phyloP scores from a whole-genome alignment of 2,797 vertebrate species.

The Hydrophis major region DNA sequence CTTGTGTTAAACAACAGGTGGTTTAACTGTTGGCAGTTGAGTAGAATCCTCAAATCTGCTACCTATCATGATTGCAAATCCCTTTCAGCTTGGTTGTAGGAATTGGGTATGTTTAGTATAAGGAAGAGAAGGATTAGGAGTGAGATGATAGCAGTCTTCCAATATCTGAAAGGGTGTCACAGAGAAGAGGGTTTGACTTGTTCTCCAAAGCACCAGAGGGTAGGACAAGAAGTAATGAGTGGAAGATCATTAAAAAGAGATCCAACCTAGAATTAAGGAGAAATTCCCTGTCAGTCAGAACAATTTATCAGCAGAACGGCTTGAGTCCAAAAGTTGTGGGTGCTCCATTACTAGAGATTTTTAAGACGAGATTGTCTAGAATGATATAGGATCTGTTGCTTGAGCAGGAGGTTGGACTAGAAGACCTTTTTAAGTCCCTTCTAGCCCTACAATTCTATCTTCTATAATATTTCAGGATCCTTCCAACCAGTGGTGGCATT shows the following conservation, averaged over 20 bases:
- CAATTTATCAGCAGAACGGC: too few relatives aligned
- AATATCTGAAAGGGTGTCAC: too few relatives aligned
- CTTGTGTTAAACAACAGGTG: background rate
- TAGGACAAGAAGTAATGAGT: too few relatives aligned
- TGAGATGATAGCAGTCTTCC: too few relatives aligned
- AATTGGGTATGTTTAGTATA: background rate
- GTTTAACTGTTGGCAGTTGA: background rate
- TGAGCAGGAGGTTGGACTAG: background rate
- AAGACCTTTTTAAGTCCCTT: too few relatives aligned
- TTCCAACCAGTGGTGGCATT: background rate
- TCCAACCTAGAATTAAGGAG: too few relatives aligned
- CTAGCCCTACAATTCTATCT: too few relatives aligned
- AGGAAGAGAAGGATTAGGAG: too few relatives aligned
- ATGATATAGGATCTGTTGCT: background rate
- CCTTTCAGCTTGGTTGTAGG: background rate
- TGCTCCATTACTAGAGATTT: background rate
- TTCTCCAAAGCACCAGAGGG: too few relatives aligned
- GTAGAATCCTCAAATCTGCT: background rate
- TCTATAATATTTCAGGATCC: background rate
- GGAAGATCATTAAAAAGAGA: too few relatives aligned
- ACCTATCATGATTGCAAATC: background rate
- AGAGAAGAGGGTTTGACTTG: too few relatives aligned
- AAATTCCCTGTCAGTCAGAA: too few relatives aligned
- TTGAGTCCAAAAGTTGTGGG: background rate
- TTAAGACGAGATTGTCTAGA: background rate